Evolutionary conservation across 1,140 invertebrate genomes (phyloP), one percentile per base, ranked within the genome.

Genomic region (Octopus sinensis): DNA sequence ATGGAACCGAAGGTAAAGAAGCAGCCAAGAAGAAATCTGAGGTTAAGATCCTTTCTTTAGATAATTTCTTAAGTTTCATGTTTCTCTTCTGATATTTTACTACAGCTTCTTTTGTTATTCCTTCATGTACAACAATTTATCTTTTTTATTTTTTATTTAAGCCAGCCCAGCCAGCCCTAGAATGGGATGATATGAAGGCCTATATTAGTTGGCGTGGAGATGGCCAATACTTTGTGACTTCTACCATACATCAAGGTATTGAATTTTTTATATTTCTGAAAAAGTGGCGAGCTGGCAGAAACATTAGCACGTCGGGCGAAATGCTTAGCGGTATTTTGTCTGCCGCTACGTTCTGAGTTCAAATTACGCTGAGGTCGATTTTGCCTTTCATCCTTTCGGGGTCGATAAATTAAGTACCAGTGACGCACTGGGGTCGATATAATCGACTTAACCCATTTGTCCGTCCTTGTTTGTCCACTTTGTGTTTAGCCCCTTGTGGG

Each of bases 1-100:
- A 98, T 91, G 96, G 97, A 4, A 94, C 95, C 2, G 95, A 93
- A 87, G 96, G 96, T 9, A 97, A 97, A 91, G 90, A 93, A 83
- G 95, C 95, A 54, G 94, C 94, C 13, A 93, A 93, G 88, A 78
- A 84, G 53, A 87, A 89, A 80, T 82, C 84, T 76, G 81, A 84
- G 43, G 81, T 62, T 75, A 68, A 52, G 7, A 13, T 56, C 53
- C 53, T 78, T 68, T 12, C 9, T 62, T 62, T 62, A 17, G 56
- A 17, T 62, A 17, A 12, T 9, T 12, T 62, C 56, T 17, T 17
- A 62, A 17, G 17, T 62, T 9, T 9, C 9, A 62, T 62, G 9
- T 62, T 2, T 17, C 17, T 62, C 9, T 62, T 62, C 9, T 12
- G 56, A 62, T 62, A 17, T 62, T 9, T 62, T 62, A 62, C 56